phyloP scores from a whole-genome alignment of 2,113 vertebrate species.

The Procavia capensis region DNA sequence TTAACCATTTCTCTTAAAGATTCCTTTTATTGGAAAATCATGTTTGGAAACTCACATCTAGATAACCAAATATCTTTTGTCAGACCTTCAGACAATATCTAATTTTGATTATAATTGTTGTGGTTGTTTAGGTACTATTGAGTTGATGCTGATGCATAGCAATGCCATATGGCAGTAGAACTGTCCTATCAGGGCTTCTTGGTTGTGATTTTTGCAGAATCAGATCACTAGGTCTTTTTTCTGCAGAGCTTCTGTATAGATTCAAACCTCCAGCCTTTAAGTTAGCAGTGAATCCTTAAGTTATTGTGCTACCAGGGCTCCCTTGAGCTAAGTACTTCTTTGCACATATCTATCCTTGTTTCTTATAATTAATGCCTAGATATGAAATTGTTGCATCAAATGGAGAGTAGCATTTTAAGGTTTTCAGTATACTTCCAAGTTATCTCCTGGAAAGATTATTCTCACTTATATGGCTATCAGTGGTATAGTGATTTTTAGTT shows the following conservation, averaged over 20 bases:
- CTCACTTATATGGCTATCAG: neutral
- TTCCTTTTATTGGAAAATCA: neutral
- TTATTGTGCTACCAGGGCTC: neutral
- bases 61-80: neutral
- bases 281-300: no score
- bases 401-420: neutral
- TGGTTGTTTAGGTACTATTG: no score
- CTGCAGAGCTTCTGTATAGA: no score
- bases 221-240: no score
- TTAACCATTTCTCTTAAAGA: neutral
- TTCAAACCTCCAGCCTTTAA: no score
- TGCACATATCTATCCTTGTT: neutral
- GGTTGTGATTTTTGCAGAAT: no score
- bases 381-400: neutral
- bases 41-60: slow-evolving; percentile 8
- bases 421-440: neutral
- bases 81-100: neutral
- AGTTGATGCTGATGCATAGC: no score
- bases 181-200: no score
- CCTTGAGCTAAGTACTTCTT: neutral
- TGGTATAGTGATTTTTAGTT: neutral
- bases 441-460: neutral
- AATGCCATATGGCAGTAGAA: no score
- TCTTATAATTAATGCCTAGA: neutral
- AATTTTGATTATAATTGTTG: slow-evolving; percentile 7